Conservation (phyloP, 2,113 vertebrate genomes). For the Paraplagusia blochii region DNA sequence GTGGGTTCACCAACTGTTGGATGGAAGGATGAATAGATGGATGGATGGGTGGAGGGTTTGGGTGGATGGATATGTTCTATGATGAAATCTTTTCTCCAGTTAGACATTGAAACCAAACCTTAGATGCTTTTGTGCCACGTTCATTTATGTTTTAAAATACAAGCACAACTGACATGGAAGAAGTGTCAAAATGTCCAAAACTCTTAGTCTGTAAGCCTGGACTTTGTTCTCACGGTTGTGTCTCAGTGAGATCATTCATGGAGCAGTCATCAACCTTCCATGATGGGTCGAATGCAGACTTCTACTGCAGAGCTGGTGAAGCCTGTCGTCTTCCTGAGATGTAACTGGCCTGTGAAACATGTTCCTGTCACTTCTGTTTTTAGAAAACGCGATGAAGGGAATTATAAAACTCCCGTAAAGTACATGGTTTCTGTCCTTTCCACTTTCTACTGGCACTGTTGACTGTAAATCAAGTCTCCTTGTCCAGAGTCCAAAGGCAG, state of each 20-base stretch:
- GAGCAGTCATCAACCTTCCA: constrained; percentile 2
- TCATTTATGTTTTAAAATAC: too few species aligned
- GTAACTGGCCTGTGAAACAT: constrained; percentile 47
- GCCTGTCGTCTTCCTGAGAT: constrained; percentile 34
- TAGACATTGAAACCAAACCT: too few species aligned
- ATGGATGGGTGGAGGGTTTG: too few species aligned
- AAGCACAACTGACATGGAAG: too few species aligned
- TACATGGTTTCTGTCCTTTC: constrained; percentile 54
- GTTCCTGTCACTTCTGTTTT: constrained; percentile 33
- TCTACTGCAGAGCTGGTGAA: constrained; percentile 46
- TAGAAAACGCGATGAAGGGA: constrained; percentile 39
- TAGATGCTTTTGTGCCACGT: too few species aligned
- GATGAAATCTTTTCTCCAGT: too few species aligned
- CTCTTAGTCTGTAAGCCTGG: too few species aligned
- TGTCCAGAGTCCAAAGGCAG: constrained; percentile 42
- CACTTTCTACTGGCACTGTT: constrained; percentile 33
- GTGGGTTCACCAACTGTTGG: too few species aligned
- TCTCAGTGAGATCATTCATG: constrained; percentile 34
- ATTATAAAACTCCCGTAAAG: constrained; percentile 62
- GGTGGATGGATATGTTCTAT: too few species aligned
- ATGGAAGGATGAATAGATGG: too few species aligned
- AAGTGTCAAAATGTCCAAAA: too few species aligned
- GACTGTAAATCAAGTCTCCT: constrained; percentile 40
- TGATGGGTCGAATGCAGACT: constrained; percentile 30
- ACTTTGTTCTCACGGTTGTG: too few species aligned